A percentile compares a stretch with the other conserved stretches of the same genome.
Conservation (phyloP, 2,888 invertebrate genomes). For the Notodonta dromedarius region DNA sequence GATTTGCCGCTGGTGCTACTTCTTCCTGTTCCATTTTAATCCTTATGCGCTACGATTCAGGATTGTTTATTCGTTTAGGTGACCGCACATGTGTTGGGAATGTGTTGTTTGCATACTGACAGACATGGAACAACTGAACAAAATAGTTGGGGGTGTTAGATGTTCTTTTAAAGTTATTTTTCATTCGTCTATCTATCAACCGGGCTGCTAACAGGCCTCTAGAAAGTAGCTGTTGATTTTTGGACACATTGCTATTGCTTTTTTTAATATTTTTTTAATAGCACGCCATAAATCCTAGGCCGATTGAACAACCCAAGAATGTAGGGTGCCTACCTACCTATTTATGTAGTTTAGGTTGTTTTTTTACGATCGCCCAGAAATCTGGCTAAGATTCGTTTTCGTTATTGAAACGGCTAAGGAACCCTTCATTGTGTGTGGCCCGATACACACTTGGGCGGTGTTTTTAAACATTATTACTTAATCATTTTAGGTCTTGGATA, state of each 20-base stretch:
- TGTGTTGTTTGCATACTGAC: slow-evolving; percentile 63
- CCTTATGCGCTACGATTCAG: slow-evolving; percentile 36
- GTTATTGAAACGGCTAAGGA: too few relatives aligned
- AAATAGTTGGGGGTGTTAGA: slow-evolving; percentile 58
- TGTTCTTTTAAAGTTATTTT: slow-evolving; percentile 46
- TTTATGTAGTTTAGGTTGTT: too few relatives aligned
- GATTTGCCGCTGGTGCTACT: slow-evolving; percentile 33
- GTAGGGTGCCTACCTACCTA: too few relatives aligned
- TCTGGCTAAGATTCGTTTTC: too few relatives aligned
- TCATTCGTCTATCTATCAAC: slow-evolving; percentile 54
- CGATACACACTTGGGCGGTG: too few relatives aligned
- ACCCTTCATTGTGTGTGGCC: too few relatives aligned
- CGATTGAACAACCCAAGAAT: too few relatives aligned
- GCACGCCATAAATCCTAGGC: background rate
- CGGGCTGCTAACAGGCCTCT: slow-evolving; percentile 40
- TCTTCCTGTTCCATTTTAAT: slow-evolving; percentile 38
- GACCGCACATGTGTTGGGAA: slow-evolving; percentile 33
- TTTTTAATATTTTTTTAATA: background rate
- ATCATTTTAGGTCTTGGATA: too few relatives aligned
- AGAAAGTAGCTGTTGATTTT: slow-evolving; percentile 38
- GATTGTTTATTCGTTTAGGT: slow-evolving; percentile 24
- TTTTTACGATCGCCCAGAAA: too few relatives aligned
- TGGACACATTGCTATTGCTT: slow-evolving; percentile 8
- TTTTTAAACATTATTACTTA: too few relatives aligned
- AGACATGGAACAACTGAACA: slow-evolving; percentile 71